A percentile compares a stretch with the other conserved stretches of the same genome.
phyloP scores from a whole-genome alignment of 2,888 invertebrate genomes.

The Dolichopus griseipennis region DNA sequence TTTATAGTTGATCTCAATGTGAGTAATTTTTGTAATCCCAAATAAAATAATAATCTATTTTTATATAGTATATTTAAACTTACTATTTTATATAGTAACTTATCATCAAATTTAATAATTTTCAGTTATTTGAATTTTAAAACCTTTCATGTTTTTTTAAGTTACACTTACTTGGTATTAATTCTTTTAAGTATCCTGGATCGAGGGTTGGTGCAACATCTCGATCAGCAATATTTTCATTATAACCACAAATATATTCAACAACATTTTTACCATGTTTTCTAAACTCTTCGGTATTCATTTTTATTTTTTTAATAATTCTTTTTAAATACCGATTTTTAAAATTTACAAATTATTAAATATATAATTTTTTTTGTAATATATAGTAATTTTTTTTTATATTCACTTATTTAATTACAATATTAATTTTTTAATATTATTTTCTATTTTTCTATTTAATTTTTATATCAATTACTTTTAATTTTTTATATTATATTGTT shows the following conservation, averaged over 20 bases:
- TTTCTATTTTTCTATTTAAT: neutral
- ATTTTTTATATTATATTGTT: too few species aligned
- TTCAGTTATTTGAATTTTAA: neutral
- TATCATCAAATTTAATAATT: too few species aligned
- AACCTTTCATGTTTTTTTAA: neutral
- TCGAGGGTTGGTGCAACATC: constrained; percentile 68
- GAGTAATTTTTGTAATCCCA: neutral
- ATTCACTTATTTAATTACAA: constrained; percentile 5
- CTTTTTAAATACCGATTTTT: neutral
- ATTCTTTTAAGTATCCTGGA: constrained; percentile 64
- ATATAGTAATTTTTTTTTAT: too few species aligned
- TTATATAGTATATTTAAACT: too few species aligned
- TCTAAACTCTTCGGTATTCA: constrained; percentile 70
- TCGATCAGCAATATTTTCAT: constrained; percentile 56
- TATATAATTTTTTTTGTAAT: too few species aligned
- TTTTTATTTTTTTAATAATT: constrained; percentile 34
- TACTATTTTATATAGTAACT: too few species aligned
- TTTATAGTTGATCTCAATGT: too few species aligned
- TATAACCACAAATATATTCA: constrained; percentile 72
- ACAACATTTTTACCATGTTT: constrained; percentile 70
- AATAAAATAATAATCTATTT: neutral
- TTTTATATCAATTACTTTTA: too few species aligned
- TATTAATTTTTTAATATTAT: too few species aligned
- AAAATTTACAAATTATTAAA: too few species aligned
- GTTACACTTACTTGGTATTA: constrained; percentile 49